Evolutionary conservation across 2,888 invertebrate species (phyloP).

Genomic region (Callyntrura guangdongensis): DNA sequence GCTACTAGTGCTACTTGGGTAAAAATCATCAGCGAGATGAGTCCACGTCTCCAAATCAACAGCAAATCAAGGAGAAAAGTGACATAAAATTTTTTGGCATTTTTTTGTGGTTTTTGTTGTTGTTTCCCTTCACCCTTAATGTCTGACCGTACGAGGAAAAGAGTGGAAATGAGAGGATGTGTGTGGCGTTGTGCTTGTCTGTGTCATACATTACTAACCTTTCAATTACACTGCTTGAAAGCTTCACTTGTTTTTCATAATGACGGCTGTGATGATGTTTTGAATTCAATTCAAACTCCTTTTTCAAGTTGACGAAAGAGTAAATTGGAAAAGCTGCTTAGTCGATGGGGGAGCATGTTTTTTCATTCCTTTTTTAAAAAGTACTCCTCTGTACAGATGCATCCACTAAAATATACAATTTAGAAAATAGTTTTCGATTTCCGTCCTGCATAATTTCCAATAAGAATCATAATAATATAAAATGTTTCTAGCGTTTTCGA

Average conservation of each 20-base stretch:
- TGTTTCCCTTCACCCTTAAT: conserved; percentile 15
- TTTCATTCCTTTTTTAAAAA: conserved; percentile 1
- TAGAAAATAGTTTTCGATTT: background rate
- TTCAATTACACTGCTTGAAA: conserved; percentile 45
- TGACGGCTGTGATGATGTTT: conserved; percentile 27
- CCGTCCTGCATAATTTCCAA: background rate
- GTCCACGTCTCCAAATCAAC: conserved; percentile 14
- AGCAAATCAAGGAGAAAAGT: background rate
- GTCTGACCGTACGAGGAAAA: conserved; percentile 3
- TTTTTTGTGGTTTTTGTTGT: background rate
- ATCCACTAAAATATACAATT: background rate
- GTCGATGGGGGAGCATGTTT: background rate
- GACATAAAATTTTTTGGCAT: background rate
- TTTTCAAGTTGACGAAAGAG: conserved; percentile 24
- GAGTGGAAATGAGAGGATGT: background rate
- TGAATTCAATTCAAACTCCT: conserved; percentile 33
- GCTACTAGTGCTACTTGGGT: too few relatives aligned
- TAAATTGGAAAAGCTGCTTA: background rate
- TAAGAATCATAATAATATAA: background rate
- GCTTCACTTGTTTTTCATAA: conserved; percentile 4
- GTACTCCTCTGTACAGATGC: background rate
- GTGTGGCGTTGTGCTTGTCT: background rate
- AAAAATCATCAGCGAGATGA: conserved; percentile 30
- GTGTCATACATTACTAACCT: background rate
- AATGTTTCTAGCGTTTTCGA: background rate